Base-by-base conservation (phyloP, 2,888 invertebrate species). In the Sisyra nigra region DNA sequence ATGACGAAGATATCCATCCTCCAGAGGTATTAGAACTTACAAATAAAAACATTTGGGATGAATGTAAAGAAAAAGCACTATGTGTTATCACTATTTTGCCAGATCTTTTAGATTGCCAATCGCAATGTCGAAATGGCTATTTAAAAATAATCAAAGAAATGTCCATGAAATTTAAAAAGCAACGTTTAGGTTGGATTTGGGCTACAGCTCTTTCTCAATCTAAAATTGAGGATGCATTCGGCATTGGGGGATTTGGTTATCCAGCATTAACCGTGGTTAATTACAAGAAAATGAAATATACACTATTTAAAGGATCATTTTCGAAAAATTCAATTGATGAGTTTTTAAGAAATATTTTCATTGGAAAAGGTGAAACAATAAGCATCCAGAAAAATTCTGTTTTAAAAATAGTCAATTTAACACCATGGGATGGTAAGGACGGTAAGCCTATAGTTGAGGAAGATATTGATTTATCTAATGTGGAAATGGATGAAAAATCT, bases 161-260 rank as follows among this genome's bases (percentile, higher is more conserved):
- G 47, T 89, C 83, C 0, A 91, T 92, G 45, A 89, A 89, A 59
- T 96, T 81, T 68, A 96, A 94, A 68, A 81, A 81, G 64, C 89
- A 92, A 62, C 73, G 79, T 67, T 96, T 94, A 94, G 93, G 93
- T 47, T 97, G 96, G 94, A 68, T 88, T 9, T 98, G 98, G 98
- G 65, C 87, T 2, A 96, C 97, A 61, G 96, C 91, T 35, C 86
- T 80, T 8, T 72, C 82, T 2, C 96, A 98, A 61, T 60, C 69
- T 0, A 74, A 79, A 0, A 60, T 98, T 13, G 98, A 98, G 60
- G 79, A 80, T 48, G 76, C 89, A 0, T 63, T 99, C 29, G 97
- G 92, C 57, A 83, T 98, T 50, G 98, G 98, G 48, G 98, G 79
- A 5, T 98, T 98, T 63, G 98, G 98, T 8, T 98, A 98, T 63